phyloP scores from a whole-genome alignment of 2,888 invertebrate species.

The Phorcus lineatus region DNA sequence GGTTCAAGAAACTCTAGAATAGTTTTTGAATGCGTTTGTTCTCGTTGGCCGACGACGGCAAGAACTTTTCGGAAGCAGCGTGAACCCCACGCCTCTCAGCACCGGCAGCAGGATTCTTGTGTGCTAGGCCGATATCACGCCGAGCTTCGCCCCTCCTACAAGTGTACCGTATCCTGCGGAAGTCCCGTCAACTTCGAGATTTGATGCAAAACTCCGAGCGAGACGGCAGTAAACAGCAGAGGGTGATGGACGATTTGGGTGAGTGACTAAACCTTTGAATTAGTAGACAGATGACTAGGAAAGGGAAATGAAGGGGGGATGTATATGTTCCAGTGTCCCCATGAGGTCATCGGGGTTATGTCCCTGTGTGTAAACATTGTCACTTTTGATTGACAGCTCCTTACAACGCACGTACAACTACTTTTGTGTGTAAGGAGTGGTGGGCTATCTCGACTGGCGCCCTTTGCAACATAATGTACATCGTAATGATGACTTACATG shows the following conservation, averaged over 20 bases:
- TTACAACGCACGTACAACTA: too few relatives aligned
- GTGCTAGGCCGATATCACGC: background rate
- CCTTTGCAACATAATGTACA: too few relatives aligned
- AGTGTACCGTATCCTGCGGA: constrained; percentile 2
- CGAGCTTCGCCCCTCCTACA: background rate
- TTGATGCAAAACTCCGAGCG: background rate
- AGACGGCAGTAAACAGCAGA: constrained; percentile 29
- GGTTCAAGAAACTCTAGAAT: background rate
- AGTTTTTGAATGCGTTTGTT: background rate
- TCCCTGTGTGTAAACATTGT: too few relatives aligned
- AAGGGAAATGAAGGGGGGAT: too few relatives aligned
- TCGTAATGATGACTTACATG: too few relatives aligned
- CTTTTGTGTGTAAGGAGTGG: too few relatives aligned
- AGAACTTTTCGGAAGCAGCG: constrained; percentile 5
- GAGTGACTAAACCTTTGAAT: constrained; percentile 31
- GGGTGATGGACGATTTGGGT: constrained; percentile 61
- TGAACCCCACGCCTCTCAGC: background rate
- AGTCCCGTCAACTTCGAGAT: background rate
- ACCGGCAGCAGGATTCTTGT: background rate
- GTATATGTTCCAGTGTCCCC: too few relatives aligned
- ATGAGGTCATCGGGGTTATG: too few relatives aligned
- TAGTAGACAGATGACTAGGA: background rate
- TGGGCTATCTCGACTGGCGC: too few relatives aligned
- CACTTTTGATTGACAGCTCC: too few relatives aligned
- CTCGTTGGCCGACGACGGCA: background rate